Base-by-base conservation (phyloP, 2,888 invertebrate genomes). In the Sminthurides aquaticus region DNA sequence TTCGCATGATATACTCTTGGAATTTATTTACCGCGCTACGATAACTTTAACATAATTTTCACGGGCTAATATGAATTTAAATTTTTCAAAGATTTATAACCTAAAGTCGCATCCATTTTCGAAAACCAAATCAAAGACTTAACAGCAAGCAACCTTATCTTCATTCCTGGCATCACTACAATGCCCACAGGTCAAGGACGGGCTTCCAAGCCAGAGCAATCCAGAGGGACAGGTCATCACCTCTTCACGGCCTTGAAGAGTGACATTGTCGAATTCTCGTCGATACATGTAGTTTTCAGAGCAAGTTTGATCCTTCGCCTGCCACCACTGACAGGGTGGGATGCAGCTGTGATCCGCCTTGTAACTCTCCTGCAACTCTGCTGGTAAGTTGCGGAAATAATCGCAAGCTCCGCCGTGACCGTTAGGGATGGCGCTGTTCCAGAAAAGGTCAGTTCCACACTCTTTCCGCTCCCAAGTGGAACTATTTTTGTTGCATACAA, bases 291-390 rank as follows among this genome's bases (percentile, higher is more conserved):
- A 61, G 2, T n/a, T 54, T 27, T 54, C 54, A 2, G 54, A 22
- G 49, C 61, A 61, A 15, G n/a, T 25, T 25, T 61, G 49, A 8
- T 20, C 54, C 11, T 54, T 54, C 1, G 11, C 20, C 55, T 61
- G 61, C 29, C 54, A 54, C 61, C 61, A 61, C 20, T 52, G 29
- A 29, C 61, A 61, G 2, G 52, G 29, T 3, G 61, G 61, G n/a
- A 61, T 52, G 49, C 60, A 60, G 18, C 27, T 22, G 1, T 8
- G 22, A 27, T 61, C 54, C 2, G 20, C 3, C 3, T 18, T 20
- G 34, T 61, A 61, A 3, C 3, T 11, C 11, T 61, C 54, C 24
- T 61, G 52, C 1, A 2, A 1, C 8, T 49, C 54, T 3, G 11
- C 18, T 2, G n/a, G 5, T 15, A 61, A 29, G 27, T 54, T 61